phyloP scores from a whole-genome alignment of 1,140 invertebrate species.

The Ostrea edulis region DNA sequence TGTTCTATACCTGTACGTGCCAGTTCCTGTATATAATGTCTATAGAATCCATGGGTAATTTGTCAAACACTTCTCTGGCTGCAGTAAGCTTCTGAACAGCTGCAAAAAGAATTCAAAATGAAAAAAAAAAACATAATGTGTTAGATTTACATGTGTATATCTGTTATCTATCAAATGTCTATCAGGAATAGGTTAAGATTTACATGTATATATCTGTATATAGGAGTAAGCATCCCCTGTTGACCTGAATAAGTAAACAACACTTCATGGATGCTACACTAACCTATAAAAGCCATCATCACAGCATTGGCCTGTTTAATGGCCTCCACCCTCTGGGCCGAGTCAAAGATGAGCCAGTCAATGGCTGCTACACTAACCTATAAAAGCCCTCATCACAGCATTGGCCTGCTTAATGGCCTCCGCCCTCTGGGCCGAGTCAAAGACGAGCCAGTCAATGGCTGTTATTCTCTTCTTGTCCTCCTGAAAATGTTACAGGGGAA shows the following conservation, averaged over 20 bases:
- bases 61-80: conserved; percentile 85
- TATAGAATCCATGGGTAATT: conserved; percentile 84
- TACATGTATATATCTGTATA: no score
- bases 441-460: conserved; percentile 92
- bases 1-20: conserved; percentile 80
- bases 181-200: no score
- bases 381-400: conserved; percentile 91
- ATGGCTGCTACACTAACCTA: conserved; percentile 88
- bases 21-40: conserved; percentile 82
- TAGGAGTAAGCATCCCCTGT: no score
- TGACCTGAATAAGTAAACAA: no score
- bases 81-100: conserved; percentile 82
- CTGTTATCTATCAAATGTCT: no score
- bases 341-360: conserved; percentile 92
- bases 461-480: conserved; percentile 88
- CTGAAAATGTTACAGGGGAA: conserved; percentile 49
- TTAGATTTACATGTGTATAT: no score
- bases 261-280: no score
- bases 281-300: conserved; percentile 88
- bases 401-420: conserved; percentile 93
- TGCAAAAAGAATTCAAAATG: conserved; percentile 51
- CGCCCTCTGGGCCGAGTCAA: conserved; percentile 87
- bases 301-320: conserved; percentile 93
- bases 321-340: conserved; percentile 88
- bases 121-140: no score